Percentiles rank a stretch among this genome's conserved stretches.
These are phyloP conservation scores for Zaprionus kolodkinae DNA, from an alignment of 1,140 invertebrate species.

Conservation along the genomic window DNA sequence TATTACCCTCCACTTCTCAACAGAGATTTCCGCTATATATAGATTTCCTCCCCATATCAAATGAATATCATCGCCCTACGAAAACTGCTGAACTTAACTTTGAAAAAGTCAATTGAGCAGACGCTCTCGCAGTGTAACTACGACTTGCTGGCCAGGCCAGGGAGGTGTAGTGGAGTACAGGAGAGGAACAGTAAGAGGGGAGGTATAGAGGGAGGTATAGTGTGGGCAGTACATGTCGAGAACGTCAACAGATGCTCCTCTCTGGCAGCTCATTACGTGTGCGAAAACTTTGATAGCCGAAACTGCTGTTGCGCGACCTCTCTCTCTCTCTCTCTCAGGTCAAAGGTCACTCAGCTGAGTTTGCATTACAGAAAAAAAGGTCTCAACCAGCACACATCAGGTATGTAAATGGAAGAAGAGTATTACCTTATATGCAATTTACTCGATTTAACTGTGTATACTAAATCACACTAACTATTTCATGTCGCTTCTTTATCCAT, in stretches of 20 bases:
- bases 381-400: background rate
- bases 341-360: background rate
- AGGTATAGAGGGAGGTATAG: background rate
- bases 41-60: no score
- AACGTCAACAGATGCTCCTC: constrained; percentile 35
- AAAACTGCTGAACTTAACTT: constrained; percentile 49
- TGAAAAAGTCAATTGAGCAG: constrained; percentile 52
- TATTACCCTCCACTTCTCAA: background rate
- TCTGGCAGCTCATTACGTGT: constrained; percentile 50
- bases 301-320: constrained; percentile 21
- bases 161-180: no score
- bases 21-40: background rate
- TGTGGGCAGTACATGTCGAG: constrained; percentile 1
- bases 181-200: no score
- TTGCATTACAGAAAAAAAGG: background rate
- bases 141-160: constrained; percentile 4
- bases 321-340: background rate
- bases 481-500: background rate
- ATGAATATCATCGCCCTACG: constrained; percentile 33
- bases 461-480: constrained; percentile 6
- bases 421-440: background rate
- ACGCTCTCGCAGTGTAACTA: constrained; percentile 33
- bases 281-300: constrained; percentile 46
- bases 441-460: background rate
- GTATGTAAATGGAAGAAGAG: constrained; percentile 5